phyloP scores from a whole-genome alignment of 2,888 invertebrate genomes.

The Gerris lacustris region DNA sequence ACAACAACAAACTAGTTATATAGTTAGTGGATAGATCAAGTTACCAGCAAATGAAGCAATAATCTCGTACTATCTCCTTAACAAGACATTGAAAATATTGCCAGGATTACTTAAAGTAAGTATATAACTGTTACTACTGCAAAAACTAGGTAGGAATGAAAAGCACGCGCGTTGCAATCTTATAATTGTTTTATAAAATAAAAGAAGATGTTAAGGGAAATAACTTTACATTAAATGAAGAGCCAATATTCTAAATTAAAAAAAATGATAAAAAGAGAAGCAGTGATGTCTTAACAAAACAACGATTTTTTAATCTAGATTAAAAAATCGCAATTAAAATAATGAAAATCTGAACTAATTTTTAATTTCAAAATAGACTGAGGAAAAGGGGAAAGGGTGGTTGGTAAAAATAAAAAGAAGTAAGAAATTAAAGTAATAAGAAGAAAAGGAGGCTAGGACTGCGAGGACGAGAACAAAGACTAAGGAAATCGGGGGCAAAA shows the following conservation, averaged over 20 bases:
- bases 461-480: background rate
- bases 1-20: no score
- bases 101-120: no score
- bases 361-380: background rate
- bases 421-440: constrained; percentile 1
- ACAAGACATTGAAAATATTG: no score
- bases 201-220: no score
- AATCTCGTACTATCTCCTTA: no score
- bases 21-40: no score
- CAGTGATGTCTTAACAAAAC: background rate
- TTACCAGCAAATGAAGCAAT: no score
- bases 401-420: background rate
- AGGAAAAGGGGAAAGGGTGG: background rate
- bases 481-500: background rate
- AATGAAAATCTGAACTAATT: constrained; percentile 3
- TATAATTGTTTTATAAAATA: no score
- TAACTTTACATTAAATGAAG: background rate
- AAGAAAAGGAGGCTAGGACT: background rate
- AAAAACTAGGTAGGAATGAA: no score
- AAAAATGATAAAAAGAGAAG: background rate
- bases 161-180: no score
- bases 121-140: no score
- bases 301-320: background rate
- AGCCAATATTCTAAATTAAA: constrained; percentile 3
- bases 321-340: constrained; percentile 3